Evolutionary conservation across 2,888 invertebrate species (phyloP), one percentile per base, ranked within the genome.

Genomic region (Zonitis immaculata): DNA sequence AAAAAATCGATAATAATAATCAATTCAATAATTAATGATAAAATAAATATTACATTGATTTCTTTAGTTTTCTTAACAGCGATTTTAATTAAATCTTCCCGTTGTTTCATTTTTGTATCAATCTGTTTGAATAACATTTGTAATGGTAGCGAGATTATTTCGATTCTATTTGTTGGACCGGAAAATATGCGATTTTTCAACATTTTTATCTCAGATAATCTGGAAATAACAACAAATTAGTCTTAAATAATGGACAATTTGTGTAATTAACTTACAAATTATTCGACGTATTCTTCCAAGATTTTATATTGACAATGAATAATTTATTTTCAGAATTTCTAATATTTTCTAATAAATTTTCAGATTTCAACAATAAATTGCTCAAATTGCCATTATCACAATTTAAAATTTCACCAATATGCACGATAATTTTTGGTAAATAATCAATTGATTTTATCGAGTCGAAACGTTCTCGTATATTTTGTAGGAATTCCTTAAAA

Each of bases 111-210:
- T 48, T 59, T 52, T 6, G 60, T 56, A 30, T 64, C 62, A 7
- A 66, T 55, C 48, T 62, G 49, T 20, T 58, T 47, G 26, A 65
- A 56, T 14, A 58, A 25, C 35, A 52, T 53, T 47, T 61, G 58
- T 9, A 71, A 51, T 14, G 63, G 60, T 7, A 55, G 45, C 6
- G 69, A 66, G 39, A 70, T 44, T 26, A 66, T 47, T 32, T 65
- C 52, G 22, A 66, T 51, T 30, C 59, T 56, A 44, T 59, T 56
- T 14, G 66, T 68, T 4, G 67, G 66, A 18, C 68, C 68, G 44
- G 60, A 61, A 9, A 53, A 39, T 26, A 69, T 49, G 50, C 63
- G 66, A 1, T 55, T 28, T 45, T 61, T 47, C 6, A 66, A 49
- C 35, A 52, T 47, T 18, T 57, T 50, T 1, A 65, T 58, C 22